A percentile compares a stretch with the other conserved stretches of the same genome.
phyloP scores from a whole-genome alignment of 2,113 vertebrate species.

The Megaleporinus macrocephalus region DNA sequence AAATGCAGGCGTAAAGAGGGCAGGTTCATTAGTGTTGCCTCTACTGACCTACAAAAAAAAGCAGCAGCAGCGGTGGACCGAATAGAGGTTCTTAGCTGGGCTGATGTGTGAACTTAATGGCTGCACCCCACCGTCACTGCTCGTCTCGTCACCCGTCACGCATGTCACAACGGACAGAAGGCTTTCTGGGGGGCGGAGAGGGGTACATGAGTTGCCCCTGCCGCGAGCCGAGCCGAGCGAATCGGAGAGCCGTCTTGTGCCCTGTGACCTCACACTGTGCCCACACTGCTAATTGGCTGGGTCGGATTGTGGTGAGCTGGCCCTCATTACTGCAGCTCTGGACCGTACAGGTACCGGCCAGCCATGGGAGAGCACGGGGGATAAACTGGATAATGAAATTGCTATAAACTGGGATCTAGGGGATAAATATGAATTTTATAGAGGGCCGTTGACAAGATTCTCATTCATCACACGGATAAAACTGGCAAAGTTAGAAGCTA shows the following conservation, averaged over 20 bases:
- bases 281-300: slow-evolving; percentile 71
- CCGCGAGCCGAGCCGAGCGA: slow-evolving; percentile 46
- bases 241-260: slow-evolving; percentile 59
- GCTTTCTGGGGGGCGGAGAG: background rate
- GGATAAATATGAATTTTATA: background rate
- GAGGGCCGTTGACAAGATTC: background rate
- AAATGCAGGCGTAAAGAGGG: background rate
- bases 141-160: slow-evolving; percentile 67
- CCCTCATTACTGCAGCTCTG: slow-evolving; percentile 43
- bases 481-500: no score
- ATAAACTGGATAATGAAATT: slow-evolving; percentile 29
- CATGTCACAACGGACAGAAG: slow-evolving; percentile 47
- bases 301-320: slow-evolving; percentile 55
- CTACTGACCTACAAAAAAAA: slow-evolving; percentile 31
- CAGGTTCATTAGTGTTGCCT: slow-evolving; percentile 10
- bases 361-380: background rate
- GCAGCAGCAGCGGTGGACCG: background rate
- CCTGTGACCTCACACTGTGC: slow-evolving; percentile 71
- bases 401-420: background rate
- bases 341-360: background rate
- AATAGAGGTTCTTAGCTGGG: slow-evolving; percentile 59
- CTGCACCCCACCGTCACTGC: slow-evolving; percentile 36
- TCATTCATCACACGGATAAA: background rate
- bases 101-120: slow-evolving; percentile 64
- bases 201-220: slow-evolving; percentile 40